Evolutionary conservation across 2,113 vertebrate genomes (phyloP).

Genomic region (Lonchura striata): DNA sequence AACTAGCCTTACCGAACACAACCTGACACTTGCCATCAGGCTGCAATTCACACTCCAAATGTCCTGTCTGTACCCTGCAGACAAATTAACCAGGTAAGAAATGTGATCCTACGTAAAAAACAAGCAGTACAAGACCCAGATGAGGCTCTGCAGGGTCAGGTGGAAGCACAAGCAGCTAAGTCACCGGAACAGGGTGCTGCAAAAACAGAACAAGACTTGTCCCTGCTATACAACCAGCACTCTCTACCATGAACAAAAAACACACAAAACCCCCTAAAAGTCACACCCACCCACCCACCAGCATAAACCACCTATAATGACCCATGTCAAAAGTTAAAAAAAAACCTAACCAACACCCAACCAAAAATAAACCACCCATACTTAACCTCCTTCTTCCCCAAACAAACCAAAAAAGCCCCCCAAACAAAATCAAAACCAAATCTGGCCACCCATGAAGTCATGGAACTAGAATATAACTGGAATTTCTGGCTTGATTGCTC

Average conservation of each 20-base stretch:
- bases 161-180: not conserved
- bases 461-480: not conserved
- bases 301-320: not conserved
- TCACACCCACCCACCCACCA: not conserved
- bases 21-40: not conserved
- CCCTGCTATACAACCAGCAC: not conserved
- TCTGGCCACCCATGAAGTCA: accelerated
- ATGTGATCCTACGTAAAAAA: not conserved
- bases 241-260: not conserved
- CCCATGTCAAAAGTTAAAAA: not conserved
- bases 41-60: not conserved
- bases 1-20: not conserved
- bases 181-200: not conserved
- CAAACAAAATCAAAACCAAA: not conserved
- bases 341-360: not conserved
- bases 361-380: accelerated
- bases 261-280: accelerated
- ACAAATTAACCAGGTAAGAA: not conserved
- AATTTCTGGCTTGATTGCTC: not conserved
- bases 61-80: not conserved
- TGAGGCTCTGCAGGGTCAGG: not conserved
- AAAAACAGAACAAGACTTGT: not conserved
- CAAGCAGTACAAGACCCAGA: not conserved
- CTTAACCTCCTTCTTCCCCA: not conserved
- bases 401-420: not conserved